These are phyloP conservation scores for Paedocypris sp. DNA, from an alignment of 2,113 vertebrate genomes.

Conservation along the genomic window DNA sequence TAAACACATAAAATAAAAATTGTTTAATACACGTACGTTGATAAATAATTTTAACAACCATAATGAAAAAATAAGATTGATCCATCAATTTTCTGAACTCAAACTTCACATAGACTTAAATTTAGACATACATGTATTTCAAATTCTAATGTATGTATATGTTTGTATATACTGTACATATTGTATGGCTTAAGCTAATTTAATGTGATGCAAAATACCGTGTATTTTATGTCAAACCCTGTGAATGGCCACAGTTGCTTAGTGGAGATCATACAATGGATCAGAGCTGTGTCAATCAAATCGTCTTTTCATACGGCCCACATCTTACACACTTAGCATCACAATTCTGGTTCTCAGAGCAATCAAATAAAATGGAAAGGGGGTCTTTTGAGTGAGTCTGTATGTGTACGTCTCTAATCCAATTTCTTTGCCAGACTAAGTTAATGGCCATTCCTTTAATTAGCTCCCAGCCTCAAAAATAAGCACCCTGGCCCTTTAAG, in stretches of 20 bases:
- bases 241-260: background rate
- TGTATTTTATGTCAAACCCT: background rate
- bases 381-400: conserved; percentile 41
- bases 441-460: conserved; percentile 51
- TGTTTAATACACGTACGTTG: too few species aligned
- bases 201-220: too few species aligned
- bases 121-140: too few species aligned
- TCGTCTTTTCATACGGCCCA: background rate
- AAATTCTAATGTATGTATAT: too few species aligned
- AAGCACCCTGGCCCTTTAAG: conserved; percentile 45
- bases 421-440: conserved; percentile 51
- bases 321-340: background rate
- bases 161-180: too few species aligned
- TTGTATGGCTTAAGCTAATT: too few species aligned
- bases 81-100: too few species aligned
- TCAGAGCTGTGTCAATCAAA: background rate
- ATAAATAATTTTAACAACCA: too few species aligned
- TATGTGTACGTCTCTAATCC: conserved; percentile 52
- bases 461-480: conserved; percentile 33
- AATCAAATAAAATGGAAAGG: conserved; percentile 48
- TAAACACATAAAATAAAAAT: too few species aligned
- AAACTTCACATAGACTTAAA: too few species aligned
- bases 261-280: conserved; percentile 1
- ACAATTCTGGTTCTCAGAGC: conserved; percentile 39
- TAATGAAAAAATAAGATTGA: too few species aligned